Percentiles rank a stretch among this genome's conserved stretches.
phyloP scores from a whole-genome alignment of 2,797 vertebrate species.

The Megaceryle alcyon region DNA sequence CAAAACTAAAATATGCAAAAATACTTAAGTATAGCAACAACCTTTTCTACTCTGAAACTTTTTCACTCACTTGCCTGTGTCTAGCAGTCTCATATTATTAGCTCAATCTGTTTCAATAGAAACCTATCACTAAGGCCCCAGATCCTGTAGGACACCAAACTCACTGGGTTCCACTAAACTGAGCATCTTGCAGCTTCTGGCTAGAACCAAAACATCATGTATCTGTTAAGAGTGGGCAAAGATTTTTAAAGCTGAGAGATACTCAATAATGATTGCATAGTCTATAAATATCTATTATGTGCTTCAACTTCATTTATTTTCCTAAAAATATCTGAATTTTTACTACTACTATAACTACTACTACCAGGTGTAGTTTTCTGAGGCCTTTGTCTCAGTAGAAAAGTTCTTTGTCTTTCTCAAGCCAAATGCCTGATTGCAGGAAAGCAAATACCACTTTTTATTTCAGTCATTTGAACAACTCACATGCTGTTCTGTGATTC shows the following conservation, averaged over 20 bases:
- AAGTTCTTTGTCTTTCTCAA: conserved; percentile 42
- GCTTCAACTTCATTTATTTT: not conserved
- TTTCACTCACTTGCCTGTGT: fast-evolving
- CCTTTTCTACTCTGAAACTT: not conserved
- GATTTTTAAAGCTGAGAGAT: not conserved
- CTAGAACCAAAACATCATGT: not conserved
- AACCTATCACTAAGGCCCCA: not conserved
- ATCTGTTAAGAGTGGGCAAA: not conserved
- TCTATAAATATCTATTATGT: not conserved
- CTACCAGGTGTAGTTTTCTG: not conserved
- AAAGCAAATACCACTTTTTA: conserved; percentile 29
- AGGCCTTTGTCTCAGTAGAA: conserved; percentile 13
- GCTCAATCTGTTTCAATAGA: not conserved
- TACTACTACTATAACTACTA: not conserved
- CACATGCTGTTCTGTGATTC: not conserved
- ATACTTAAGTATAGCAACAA: not conserved
- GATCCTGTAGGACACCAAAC: not conserved
- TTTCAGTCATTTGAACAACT: conserved; percentile 23
- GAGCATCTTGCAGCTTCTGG: not conserved
- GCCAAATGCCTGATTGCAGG: not conserved
- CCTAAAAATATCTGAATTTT: not conserved
- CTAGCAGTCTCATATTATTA: not conserved
- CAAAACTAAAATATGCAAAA: not conserved
- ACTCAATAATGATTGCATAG: not conserved
- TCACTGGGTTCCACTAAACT: not conserved